Evolutionary conservation across 2,797 vertebrate genomes (phyloP).

Genomic region (Neostethus bicornis): DNA sequence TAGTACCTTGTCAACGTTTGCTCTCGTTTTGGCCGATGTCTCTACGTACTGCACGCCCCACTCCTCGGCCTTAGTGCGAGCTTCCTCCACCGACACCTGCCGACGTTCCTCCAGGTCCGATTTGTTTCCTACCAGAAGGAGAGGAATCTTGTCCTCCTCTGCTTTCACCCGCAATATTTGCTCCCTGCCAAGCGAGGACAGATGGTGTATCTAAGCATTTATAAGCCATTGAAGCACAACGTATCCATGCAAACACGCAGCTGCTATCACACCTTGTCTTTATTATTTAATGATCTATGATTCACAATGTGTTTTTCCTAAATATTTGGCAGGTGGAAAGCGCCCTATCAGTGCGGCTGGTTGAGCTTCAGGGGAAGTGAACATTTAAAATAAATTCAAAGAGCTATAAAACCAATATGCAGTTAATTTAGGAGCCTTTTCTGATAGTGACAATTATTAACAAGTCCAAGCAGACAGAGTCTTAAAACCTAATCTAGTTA

Average conservation of each 20-base stretch:
- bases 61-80: constrained; percentile 89
- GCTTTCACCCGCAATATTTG: constrained; percentile 97
- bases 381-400: too few relatives aligned
- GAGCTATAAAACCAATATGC: constrained; percentile 12
- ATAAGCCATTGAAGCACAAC: background rate
- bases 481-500: background rate
- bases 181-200: constrained; percentile 79
- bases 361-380: constrained; percentile 2
- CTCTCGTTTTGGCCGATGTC: constrained; percentile 96
- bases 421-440: background rate
- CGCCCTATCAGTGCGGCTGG: constrained; percentile 4
- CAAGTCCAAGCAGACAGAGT: background rate
- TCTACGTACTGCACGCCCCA: constrained; percentile 97
- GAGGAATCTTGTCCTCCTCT: constrained; percentile 96
- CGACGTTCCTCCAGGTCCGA: constrained; percentile 95
- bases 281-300: background rate
- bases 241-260: background rate
- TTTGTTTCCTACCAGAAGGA: constrained; percentile 96
- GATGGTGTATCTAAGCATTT: background rate
- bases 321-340: background rate
- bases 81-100: constrained; percentile 92
- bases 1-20: constrained; percentile 96
- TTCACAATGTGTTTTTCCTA: background rate
- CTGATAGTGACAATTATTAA: background rate
- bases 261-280: background rate